A percentile compares a stretch with the other conserved stretches of the same genome.
phyloP scores from a whole-genome alignment of 2,797 vertebrate species.

The Psittacula echo region DNA sequence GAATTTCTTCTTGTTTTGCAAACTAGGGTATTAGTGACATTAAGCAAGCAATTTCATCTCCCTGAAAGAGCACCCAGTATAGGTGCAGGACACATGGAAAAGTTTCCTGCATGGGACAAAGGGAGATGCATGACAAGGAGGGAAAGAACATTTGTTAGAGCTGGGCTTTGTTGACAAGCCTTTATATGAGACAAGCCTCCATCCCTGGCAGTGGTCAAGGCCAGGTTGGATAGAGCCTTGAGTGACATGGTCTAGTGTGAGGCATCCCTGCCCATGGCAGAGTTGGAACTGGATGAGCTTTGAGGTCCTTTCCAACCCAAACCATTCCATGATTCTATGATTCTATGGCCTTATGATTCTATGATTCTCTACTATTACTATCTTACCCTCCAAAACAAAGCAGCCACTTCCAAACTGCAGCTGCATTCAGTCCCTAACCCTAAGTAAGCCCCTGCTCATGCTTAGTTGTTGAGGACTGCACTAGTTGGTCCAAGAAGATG shows the following conservation, averaged over 20 bases:
- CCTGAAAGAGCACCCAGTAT: neutral
- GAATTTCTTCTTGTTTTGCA: neutral
- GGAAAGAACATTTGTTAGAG: neutral
- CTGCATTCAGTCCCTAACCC: neutral
- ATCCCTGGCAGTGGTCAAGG: neutral
- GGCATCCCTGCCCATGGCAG: neutral
- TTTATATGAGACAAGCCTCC: neutral
- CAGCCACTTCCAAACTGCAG: neutral
- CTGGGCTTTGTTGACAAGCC: neutral
- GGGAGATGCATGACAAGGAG: neutral
- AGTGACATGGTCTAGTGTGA: neutral
- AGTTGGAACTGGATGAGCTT: accelerated
- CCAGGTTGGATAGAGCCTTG: accelerated
- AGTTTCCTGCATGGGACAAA: neutral
- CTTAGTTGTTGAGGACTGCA: neutral
- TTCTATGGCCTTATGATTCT: neutral
- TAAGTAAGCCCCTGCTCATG: neutral
- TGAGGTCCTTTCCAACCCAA: neutral
- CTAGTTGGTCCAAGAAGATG: neutral
- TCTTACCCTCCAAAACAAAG: neutral
- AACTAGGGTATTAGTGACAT: neutral
- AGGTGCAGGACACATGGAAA: neutral
- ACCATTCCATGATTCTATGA: neutral
- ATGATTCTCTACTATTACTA: neutral
- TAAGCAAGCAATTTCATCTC: neutral